Percentiles rank a stretch among this genome's conserved stretches.
These are phyloP conservation scores for Zaprionus kolodkinae DNA, from an alignment of 1,140 invertebrate genomes.

Conservation along the genomic window DNA sequence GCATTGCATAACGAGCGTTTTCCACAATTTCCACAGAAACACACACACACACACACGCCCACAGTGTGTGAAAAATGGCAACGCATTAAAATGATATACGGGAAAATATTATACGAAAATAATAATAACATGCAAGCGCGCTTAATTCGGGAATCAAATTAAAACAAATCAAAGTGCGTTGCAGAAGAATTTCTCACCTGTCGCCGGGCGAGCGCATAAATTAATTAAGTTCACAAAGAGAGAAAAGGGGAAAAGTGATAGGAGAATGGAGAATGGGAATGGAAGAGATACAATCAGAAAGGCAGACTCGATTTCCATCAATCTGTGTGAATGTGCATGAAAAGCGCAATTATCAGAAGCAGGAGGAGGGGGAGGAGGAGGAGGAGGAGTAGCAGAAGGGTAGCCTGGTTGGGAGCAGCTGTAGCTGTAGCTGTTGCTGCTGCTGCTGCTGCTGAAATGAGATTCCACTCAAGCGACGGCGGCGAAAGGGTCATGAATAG, in stretches of 20 bases:
- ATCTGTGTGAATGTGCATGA: constrained; percentile 72
- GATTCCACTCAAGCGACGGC: constrained; percentile 57
- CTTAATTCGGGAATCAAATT: constrained; percentile 57
- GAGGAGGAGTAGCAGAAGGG: neutral
- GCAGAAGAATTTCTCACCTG: constrained; percentile 52
- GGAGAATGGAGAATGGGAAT: constrained; percentile 16
- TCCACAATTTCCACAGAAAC: constrained; percentile 11
- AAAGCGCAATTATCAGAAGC: constrained; percentile 74
- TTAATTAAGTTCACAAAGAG: constrained; percentile 57
- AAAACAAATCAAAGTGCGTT: constrained; percentile 56
- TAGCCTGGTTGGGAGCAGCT: neutral
- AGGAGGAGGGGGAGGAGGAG: neutral
- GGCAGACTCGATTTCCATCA: constrained; percentile 69
- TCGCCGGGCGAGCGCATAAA: constrained; percentile 55
- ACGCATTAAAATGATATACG: constrained; percentile 59
- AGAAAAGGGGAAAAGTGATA: constrained; percentile 11
- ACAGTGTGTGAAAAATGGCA: constrained; percentile 47
- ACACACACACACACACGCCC: constrained; percentile 29
- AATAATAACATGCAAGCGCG: constrained; percentile 28
- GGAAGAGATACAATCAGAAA: constrained; percentile 39
- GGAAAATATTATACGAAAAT: constrained; percentile 40
- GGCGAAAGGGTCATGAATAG: constrained; percentile 76
- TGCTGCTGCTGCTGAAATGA: constrained; percentile 51
- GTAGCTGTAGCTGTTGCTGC: too few species aligned
- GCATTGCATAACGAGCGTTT: constrained; percentile 41